phyloP scores from a whole-genome alignment of 1,140 invertebrate genomes.

The Calosoma granatense region DNA sequence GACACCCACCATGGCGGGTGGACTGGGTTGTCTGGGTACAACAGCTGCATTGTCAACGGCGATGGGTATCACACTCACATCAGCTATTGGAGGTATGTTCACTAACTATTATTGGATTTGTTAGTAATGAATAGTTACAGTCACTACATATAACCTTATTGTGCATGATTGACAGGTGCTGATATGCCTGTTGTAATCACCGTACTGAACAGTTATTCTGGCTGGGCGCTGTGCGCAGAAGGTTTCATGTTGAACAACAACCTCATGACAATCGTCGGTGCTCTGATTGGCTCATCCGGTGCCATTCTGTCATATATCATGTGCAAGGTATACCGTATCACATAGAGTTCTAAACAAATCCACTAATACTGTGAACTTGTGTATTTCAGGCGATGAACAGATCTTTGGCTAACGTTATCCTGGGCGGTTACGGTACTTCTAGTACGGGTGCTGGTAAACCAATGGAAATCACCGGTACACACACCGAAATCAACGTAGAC shows the following conservation, averaged over 20 bases:
- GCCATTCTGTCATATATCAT: slow-evolving; percentile 91
- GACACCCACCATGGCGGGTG: slow-evolving; percentile 51
- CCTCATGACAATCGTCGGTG: slow-evolving; percentile 84
- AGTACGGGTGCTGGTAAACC: slow-evolving; percentile 57
- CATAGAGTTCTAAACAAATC: slow-evolving; percentile 11
- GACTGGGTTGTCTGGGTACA: slow-evolving; percentile 56
- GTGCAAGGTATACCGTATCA: slow-evolving; percentile 89
- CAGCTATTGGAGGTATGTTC: slow-evolving; percentile 71
- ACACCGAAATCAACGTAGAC: slow-evolving; percentile 72
- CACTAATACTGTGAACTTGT: slow-evolving; percentile 10
- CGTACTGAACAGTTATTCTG: slow-evolving; percentile 74
- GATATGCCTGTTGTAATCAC: slow-evolving; percentile 93
- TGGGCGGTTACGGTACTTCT: slow-evolving; percentile 77
- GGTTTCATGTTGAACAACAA: slow-evolving; percentile 92
- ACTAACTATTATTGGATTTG: no score
- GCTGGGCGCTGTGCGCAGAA: slow-evolving; percentile 81
- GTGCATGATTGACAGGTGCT: no score
- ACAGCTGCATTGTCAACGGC: slow-evolving; percentile 61
- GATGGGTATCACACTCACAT: slow-evolving; percentile 80
- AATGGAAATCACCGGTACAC: slow-evolving; percentile 69
- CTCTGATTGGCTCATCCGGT: slow-evolving; percentile 82
- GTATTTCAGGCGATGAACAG: slow-evolving; percentile 85
- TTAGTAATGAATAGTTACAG: background rate
- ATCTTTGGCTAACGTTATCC: slow-evolving; percentile 78
- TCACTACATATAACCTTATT: slow-evolving; percentile 13